Evolutionary conservation across 2,113 vertebrate genomes (phyloP), one percentile per base, ranked within the genome.

Genomic region (Procapra przewalskii): DNA sequence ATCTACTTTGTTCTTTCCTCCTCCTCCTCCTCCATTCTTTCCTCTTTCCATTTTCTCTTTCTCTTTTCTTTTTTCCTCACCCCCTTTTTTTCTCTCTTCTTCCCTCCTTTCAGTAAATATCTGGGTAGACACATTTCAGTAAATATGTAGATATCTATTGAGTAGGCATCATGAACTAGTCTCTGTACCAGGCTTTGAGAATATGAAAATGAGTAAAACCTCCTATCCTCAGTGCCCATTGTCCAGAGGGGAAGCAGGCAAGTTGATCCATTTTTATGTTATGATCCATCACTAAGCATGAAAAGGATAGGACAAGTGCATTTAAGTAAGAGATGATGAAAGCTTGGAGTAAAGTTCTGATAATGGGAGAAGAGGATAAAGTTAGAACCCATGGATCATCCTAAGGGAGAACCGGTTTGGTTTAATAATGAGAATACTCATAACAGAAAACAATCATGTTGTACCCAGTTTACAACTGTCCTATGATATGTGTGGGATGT

Each of bases 1-100:
- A 9, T 57, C 5, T 45, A 6, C 9, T 2, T 50, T 14, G 31
- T 59, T 3, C 9, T 80, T 33, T 55, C 48, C 4, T 14, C 50
- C 43, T 77, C 50, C 43, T 77, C 17, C 16, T 43, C 14, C 31
- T 10, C 23, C 13, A 4, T 27, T 23, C 11, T 17, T 43, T 17
- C 5, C 4, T 43, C 25, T 10, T 52, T 94, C 33, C 12, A 71
- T 17, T 50, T 48, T 36, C 5, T 45, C 1, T 14, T 25, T 29
- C 3, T 8, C 2, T 5, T 5, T 81, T 9, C 12, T 4, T 48
- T 48, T 10, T 10, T 48, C 45, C 45, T 48, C 45, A 48, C 45
- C 17, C 2, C 0, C 0, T 60, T 67, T 64, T 19, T 13, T 0
- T 0, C 7, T 19, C 3, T 43, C 3, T 52, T 31, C 10, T 7